Base-by-base conservation (phyloP, 2,888 invertebrate species). In the Stenurella melanura region DNA sequence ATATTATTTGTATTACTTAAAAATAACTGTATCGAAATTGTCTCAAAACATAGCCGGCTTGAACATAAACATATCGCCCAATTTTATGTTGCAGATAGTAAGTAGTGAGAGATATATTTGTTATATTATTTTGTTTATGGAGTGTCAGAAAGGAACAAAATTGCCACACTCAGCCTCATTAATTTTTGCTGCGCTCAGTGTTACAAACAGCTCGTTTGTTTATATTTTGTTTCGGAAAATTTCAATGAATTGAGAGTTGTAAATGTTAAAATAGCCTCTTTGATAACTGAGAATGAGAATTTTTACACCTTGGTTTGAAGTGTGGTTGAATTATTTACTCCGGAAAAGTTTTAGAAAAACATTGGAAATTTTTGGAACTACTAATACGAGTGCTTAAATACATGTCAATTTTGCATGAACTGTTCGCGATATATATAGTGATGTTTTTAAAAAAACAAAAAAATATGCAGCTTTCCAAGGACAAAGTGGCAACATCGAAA, bases 41-140 rank as follows among this genome's bases (percentile, higher is more conserved):
- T 12, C n/a, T 7, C 50, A n/a, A n/a, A 50, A 50, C 7, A 9
- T 50, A 42, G 42, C 42, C 12, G 15, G 1, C 11, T 50, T n/a
- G n/a, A 15, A 50, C n/a, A 50, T 15, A 50, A 50, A 50, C 50
- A 50, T n/a, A 50, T 50, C 50, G 12, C 50, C 7, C 50, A n/a
- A 50, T 50, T 50, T n/a, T 50, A 50, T 50, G 50, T n/a, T n/a
- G 15, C 2, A 50, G 1, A 50, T 50, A 50, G n/a, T 50, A n/a
- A n/a, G 50, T 50, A 50, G 50, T 50, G 50, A 50, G n/a, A 50
- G 50, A 50, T n/a, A 50, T 50, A 50, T 50, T 50, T 50, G 50
- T 50, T n/a, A 15, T 50, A 50, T n/a, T 15, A n/a, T 50, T 50
- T 50, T 50, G 50, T 50, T 50, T 50, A n/a, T 50, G n/a, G n/a